Conservation (phyloP, 2,888 invertebrate species). For the Epinotia brunnichana region DNA sequence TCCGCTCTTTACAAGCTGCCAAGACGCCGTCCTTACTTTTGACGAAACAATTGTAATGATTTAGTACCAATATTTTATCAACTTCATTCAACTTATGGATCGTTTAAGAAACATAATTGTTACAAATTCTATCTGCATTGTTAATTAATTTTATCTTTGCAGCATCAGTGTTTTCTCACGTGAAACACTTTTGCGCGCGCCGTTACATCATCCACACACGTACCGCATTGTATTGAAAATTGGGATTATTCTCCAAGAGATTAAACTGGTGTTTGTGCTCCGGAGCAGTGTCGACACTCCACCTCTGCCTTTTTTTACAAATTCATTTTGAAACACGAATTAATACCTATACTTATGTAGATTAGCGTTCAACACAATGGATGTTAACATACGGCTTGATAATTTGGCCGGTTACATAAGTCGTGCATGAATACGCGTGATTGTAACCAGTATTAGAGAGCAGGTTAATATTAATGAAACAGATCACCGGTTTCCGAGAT, state of each 20-base stretch:
- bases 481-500: constrained; percentile 64
- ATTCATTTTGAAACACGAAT: constrained; percentile 80
- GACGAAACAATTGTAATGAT: constrained; percentile 39
- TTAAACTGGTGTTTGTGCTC: constrained; percentile 56
- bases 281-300: constrained; percentile 68
- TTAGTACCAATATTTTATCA: constrained; percentile 43
- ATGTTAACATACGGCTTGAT: constrained; percentile 75
- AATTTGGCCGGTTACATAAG: constrained; percentile 77
- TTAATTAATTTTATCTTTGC: constrained; percentile 36
- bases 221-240: constrained; percentile 71
- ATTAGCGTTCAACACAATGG: constrained; percentile 78
- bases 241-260: constrained; percentile 59
- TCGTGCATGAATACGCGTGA: constrained; percentile 72
- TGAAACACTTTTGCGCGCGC: constrained; percentile 53
- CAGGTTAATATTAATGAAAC: constrained; percentile 76
- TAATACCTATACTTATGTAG: constrained; percentile 84
- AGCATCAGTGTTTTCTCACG: constrained; percentile 33
- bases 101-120: constrained; percentile 40
- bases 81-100: constrained; percentile 40
- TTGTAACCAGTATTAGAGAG: constrained; percentile 73
- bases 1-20: constrained; percentile 58
- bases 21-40: constrained; percentile 36
- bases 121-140: constrained; percentile 39
- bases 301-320: constrained; percentile 71
- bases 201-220: constrained; percentile 42